Percentiles rank a stretch among this genome's conserved stretches.
Evolutionary conservation across 2,113 vertebrate species (phyloP).

Genomic region (Addax nasomaculatus): DNA sequence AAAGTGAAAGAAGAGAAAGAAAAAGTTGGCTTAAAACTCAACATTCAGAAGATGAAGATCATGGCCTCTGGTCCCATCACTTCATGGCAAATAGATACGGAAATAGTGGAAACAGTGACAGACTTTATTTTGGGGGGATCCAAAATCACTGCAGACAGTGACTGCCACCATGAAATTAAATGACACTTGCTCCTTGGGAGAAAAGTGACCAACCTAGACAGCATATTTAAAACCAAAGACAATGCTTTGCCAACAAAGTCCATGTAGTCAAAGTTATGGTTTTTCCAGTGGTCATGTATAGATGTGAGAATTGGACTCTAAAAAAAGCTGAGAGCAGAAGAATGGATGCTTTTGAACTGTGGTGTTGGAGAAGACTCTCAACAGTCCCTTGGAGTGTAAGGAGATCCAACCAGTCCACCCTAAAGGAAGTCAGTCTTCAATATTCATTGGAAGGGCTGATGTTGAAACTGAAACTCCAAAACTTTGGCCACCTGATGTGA

Average conservation of each 20-base stretch:
- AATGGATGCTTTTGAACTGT: neutral
- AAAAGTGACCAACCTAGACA: neutral
- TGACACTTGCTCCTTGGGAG: neutral
- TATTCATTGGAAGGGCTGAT: neutral
- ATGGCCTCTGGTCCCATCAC: neutral
- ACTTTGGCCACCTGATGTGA: neutral
- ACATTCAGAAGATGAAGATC: neutral
- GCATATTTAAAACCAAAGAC: neutral
- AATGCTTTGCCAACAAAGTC: neutral
- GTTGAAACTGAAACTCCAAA: neutral
- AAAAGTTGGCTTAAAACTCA: neutral
- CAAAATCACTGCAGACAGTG: neutral
- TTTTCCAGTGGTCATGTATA: neutral
- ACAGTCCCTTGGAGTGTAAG: neutral
- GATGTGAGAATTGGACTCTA: neutral
- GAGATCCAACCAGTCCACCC: neutral
- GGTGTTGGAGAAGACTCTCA: neutral
- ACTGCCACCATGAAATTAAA: neutral
- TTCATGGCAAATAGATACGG: neutral
- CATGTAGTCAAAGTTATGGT: neutral
- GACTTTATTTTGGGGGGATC: neutral
- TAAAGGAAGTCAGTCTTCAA: neutral
- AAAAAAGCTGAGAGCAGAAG: neutral
- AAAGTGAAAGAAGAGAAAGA: neutral
- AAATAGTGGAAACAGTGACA: neutral